These are phyloP conservation scores for Chelmon rostratus DNA, from an alignment of 2,797 vertebrate species.

Conservation along the genomic window DNA sequence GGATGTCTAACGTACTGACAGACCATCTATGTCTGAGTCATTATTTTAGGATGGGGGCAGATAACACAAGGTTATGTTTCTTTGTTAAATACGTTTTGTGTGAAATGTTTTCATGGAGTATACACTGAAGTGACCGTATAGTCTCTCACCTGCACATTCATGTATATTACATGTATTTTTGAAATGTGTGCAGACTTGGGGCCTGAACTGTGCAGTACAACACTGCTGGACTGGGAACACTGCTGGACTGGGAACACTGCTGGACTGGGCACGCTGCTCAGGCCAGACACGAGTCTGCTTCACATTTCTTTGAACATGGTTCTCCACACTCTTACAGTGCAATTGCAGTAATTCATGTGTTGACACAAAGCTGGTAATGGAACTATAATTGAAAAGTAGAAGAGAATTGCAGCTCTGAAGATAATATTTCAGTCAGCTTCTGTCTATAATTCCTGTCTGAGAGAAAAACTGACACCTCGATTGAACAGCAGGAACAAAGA, in stretches of 20 bases:
- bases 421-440: conserved; percentile 31
- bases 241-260: background rate
- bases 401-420: conserved; percentile 30
- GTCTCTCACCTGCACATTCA: background rate
- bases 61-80: no score
- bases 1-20: no score
- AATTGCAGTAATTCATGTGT: conserved; percentile 37
- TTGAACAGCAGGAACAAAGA: conserved; percentile 32
- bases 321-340: background rate
- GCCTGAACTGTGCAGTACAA: background rate
- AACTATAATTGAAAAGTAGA: conserved; percentile 47
- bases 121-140: background rate
- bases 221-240: no score
- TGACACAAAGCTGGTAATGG: conserved; percentile 35
- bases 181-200: background rate
- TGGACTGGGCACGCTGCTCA: background rate
- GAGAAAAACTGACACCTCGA: conserved; percentile 32
- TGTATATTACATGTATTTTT: no score
- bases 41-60: no score
- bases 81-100: no score
- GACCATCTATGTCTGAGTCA: no score
- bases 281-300: background rate
- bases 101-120: background rate
- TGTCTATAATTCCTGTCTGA: conserved; percentile 33
- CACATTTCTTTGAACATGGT: background rate